Evolutionary conservation across 1,140 invertebrate species (phyloP), one percentile per base, ranked within the genome.

Genomic region (Mycetomoellerius zeteki): DNA sequence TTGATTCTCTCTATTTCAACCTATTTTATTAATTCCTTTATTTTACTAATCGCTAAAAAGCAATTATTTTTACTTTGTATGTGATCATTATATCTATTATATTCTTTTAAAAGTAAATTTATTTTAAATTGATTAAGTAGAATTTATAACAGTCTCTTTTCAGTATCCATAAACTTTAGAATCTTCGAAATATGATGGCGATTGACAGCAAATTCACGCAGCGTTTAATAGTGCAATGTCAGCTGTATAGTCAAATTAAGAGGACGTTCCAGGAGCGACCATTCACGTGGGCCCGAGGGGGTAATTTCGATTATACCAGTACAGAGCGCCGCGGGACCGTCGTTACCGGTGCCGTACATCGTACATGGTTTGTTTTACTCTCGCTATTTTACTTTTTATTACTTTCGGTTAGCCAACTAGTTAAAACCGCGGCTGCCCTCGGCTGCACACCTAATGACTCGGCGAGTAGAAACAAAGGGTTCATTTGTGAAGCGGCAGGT

Each of bases 401-500:
- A 88, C 84, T 72, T 78, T 90, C 86, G 84, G 84, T 89, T 84
- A 89, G 89, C 85, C 82, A 75, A 88, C 90, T 86, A 88, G 86
- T 90, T 90, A 90, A 88, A 76, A 67, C 78, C 65, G 60, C 89
- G 86, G 58, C 86, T 88, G 89, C 89, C 81, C 73, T 71, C 72
- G 82, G 86, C 89, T 69, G 78, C 43, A 69, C 90, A 87, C 89
- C 90, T 92, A 92, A 92, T 92, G 92, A 92, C 91, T 92, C 73
- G 89, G 65, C 89, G 90, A 90, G 87, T 85, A 86, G 78, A 92
- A 89, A 92, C 92, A 92, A 92, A 92, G 90, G 91, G 85, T 89
- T 91, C 91, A 89, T 92, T 92, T 92, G 88, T 89, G 77, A 71
- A 81, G 80, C 82, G 88, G 91, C 91, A 93, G 92, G 92, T 92